Base-by-base conservation (phyloP, 2,797 vertebrate species). In the Myripristis jacobus region DNA sequence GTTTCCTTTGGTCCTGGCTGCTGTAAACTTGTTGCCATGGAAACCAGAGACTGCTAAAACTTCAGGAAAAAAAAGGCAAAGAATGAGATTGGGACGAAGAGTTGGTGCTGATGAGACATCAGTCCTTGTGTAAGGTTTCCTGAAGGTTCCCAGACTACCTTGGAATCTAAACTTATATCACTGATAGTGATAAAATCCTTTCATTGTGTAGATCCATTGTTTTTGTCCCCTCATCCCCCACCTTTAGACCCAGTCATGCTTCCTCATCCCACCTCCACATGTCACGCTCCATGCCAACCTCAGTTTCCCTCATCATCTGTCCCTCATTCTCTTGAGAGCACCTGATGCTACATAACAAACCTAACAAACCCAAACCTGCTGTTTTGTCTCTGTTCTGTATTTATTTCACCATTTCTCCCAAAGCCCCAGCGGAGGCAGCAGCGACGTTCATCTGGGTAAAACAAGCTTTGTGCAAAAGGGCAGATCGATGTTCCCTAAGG, bases 401-500 rank as follows among this genome's bases (percentile, higher is more conserved):
- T 78, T 87, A 70, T 87, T 81, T 79, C 87, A 80, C 70, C 54
- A 43, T 89, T 85, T 85, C 78, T 73, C 82, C 75, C 70, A 77
- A 88, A 85, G 80, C 84, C 79, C 52, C 87, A 59, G 79, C 74
- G 85, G 90, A 89, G 75, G 73, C 86, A 61, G 82, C 86, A 60
- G 73, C 68, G 34, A 73, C 81, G 43, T 62, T 77, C 76, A 16
- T 82, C 85, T 70, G 81, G 77, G 83, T 91, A 83, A 92, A 88
- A 87, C 81, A 48, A 82, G 83, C 82, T 83, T 87, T 85, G 88
- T 86, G 85, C 87, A 81, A 80, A 84, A 81, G 77, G 75, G 84
- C 82, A 87, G 87, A 86, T 90, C 91, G 82, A 94, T 93, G 92
- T 84, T 94, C 84, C 92, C 92, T 90, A 89, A 93, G 88, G 92